Conservation (phyloP, 2,797 vertebrate species). For the Spondyliosoma cantharus region DNA sequence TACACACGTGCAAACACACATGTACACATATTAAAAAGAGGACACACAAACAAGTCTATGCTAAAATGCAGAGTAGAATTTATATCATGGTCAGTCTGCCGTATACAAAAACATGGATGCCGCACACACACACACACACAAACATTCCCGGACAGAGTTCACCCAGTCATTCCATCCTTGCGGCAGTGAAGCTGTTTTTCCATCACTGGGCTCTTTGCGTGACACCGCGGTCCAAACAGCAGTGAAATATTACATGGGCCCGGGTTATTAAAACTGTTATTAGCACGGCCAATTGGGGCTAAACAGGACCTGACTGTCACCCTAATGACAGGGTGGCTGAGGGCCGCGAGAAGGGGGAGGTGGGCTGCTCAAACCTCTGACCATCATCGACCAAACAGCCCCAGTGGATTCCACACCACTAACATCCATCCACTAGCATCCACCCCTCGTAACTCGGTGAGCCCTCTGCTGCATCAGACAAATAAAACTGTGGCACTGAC, state of each 20-base stretch:
- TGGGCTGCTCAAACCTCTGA: slow-evolving; percentile 71
- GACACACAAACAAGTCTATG: slow-evolving; percentile 42
- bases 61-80: slow-evolving; percentile 31
- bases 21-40: slow-evolving; percentile 5
- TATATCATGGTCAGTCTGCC: slow-evolving; percentile 48
- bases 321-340: slow-evolving; percentile 84
- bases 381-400: slow-evolving; percentile 70
- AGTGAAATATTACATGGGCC: slow-evolving; percentile 82
- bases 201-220: slow-evolving; percentile 68
- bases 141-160: slow-evolving; percentile 64
- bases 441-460: slow-evolving; percentile 50
- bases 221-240: slow-evolving; percentile 77
- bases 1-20: slow-evolving; percentile 33
- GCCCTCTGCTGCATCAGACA: slow-evolving; percentile 47
- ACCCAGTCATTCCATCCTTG: slow-evolving; percentile 68
- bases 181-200: slow-evolving; percentile 80
- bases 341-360: slow-evolving; percentile 43
- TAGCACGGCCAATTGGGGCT: slow-evolving; percentile 81
- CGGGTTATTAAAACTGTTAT: slow-evolving; percentile 85
- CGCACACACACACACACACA: slow-evolving; percentile 50
- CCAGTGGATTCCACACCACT: slow-evolving; percentile 55
- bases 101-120: slow-evolving; percentile 56
- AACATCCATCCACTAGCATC: slow-evolving; percentile 60
- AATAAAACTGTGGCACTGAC: slow-evolving; percentile 58
- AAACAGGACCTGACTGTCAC: slow-evolving; percentile 84